These are phyloP conservation scores for Stenoptilia bipunctidactyla DNA, from an alignment of 2,888 invertebrate genomes.

Conservation along the genomic window DNA sequence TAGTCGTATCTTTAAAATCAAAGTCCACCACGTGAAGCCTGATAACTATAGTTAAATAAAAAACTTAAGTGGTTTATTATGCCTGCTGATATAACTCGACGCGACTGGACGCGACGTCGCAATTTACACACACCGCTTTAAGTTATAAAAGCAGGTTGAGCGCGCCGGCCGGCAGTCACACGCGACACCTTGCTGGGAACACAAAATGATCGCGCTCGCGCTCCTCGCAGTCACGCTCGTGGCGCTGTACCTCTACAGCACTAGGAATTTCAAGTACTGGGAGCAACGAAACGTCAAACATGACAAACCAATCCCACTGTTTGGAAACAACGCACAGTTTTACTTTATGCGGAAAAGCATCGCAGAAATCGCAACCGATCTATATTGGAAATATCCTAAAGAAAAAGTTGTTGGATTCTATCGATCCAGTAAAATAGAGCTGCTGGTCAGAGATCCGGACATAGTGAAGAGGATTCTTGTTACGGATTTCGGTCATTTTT, in stretches of 20 bases:
- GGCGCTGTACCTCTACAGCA: constrained; percentile 15
- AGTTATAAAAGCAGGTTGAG: no score
- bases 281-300: constrained; percentile 17
- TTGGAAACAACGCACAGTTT: constrained; percentile 14
- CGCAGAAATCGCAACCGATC: constrained; percentile 16
- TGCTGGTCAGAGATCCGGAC: constrained; percentile 23
- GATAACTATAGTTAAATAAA: no score
- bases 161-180: no score
- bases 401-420: constrained; percentile 25
- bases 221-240: background rate
- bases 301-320: constrained; percentile 19
- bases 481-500: constrained; percentile 24
- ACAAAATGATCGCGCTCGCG: background rate
- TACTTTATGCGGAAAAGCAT: constrained; percentile 15
- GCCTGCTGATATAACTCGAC: no score
- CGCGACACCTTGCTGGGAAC: no score
- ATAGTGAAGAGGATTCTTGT: constrained; percentile 21
- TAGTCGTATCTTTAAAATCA: no score
- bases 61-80: no score
- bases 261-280: constrained; percentile 20
- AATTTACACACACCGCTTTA: no score
- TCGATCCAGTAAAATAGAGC: constrained; percentile 16
- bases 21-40: no score
- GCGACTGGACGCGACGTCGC: no score
- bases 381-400: constrained; percentile 19